Base-by-base conservation (phyloP, 2,113 vertebrate species). In the Calonectris borealis region DNA sequence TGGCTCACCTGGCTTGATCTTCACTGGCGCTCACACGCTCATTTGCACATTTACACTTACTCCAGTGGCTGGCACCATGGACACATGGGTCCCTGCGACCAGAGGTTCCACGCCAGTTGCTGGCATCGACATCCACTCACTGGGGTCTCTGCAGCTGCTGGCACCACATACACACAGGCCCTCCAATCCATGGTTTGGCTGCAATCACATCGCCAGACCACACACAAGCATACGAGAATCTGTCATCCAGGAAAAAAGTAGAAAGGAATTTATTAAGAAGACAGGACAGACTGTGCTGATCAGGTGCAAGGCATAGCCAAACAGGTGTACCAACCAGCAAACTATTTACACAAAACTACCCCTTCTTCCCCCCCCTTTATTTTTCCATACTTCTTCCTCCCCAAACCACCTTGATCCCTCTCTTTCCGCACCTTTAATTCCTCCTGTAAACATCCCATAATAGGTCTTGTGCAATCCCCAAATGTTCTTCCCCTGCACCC, bases 1-100 rank as follows among this genome's bases (percentile, higher is more conserved):
- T 25, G 24, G 5, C 6, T 69, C 4, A 6, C 3, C 25, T 68
- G 26, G 6, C 17, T 76, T 75, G 15, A 16, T 29, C 26, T 69
- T 62, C 44, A 8, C 18, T 57, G 44, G 9, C 4, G 9, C 9
- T 64, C 34, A 58, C 61, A 54, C 6, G 2, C 48, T 55, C 38
- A 1, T 54, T 80, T 29, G 32, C 18, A 26, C 8, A 72, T 14
- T 10, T 16, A 42, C 17, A 13, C 4, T 44, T 38, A 1, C 11
- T 73, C 4, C 10, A 55, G 49, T 51, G 15, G 2, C 1, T 32
- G 24, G 13, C n/a, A 58, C n/a, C 13, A 26, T 0, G 4, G 32
- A 64, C 18, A 40, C 5, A 29, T 6, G 6, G 16, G 32, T 44
- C 20, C 16, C 16, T 36, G 60, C 0, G 1, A 82, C 12, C 12